A percentile compares a stretch with the other conserved stretches of the same genome.
Evolutionary conservation across 2,888 invertebrate species (phyloP).

Genomic region (Slavum lentiscoides): DNA sequence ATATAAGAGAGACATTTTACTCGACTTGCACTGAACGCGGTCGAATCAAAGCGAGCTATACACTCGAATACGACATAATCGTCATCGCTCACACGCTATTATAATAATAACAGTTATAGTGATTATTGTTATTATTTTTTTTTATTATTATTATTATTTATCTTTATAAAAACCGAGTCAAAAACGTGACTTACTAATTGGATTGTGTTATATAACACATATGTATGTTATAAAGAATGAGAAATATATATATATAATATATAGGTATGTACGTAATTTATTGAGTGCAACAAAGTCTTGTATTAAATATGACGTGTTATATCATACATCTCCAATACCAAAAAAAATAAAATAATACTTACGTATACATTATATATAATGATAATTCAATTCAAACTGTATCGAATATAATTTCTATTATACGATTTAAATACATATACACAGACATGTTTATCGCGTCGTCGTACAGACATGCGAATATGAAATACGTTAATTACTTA

Average conservation of each 20-base stretch:
- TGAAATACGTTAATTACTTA: no score
- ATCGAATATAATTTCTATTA: not conserved
- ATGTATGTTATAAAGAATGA: not conserved
- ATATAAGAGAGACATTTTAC: not conserved
- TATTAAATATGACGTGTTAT: conserved; percentile 28
- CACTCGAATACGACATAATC: conserved; percentile 41
- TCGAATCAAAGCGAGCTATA: not conserved
- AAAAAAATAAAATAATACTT: conserved; percentile 7
- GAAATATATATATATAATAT: not conserved
- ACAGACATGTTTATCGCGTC: not conserved
- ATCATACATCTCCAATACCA: conserved; percentile 21
- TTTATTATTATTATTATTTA: conserved; percentile 12
- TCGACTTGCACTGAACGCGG: not conserved
- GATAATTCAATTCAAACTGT: not conserved
- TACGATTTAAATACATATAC: not conserved
- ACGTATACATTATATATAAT: no score
- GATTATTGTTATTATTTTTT: conserved; percentile 22
- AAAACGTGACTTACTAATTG: conserved; percentile 53
- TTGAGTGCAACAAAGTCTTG: conserved; percentile 4
- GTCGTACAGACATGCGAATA: not conserved
- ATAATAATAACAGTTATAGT: conserved; percentile 23
- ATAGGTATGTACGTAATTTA: conserved; percentile 19
- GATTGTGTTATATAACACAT: conserved; percentile 21
- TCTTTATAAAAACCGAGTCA: conserved; percentile 28
- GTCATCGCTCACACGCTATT: conserved; percentile 32